phyloP scores from a whole-genome alignment of 2,888 invertebrate species.

The Neoascia interrupta region DNA sequence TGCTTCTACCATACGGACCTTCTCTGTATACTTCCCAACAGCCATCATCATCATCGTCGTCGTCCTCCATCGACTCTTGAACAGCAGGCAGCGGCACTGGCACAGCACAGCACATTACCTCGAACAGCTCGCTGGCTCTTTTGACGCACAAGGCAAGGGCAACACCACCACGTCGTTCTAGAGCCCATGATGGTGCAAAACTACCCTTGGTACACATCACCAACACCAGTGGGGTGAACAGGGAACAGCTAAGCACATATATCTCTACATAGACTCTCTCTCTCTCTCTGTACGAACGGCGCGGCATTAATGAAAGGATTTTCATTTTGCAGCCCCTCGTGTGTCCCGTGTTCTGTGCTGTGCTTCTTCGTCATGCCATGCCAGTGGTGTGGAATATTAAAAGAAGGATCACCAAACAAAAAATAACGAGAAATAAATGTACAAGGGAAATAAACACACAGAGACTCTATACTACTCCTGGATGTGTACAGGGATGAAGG shows the following conservation, averaged over 20 bases:
- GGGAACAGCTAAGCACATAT: slow-evolving; percentile 12
- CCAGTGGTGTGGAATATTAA: slow-evolving; percentile 64
- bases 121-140: slow-evolving; percentile 10
- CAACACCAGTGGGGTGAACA: too few species aligned
- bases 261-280: not conserved
- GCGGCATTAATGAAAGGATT: slow-evolving; percentile 77
- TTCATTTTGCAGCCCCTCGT: slow-evolving; percentile 71
- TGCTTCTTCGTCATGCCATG: slow-evolving; percentile 39
- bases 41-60: not conserved
- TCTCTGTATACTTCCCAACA: not conserved
- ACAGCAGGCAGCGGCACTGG: too few species aligned
- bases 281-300: slow-evolving; percentile 42
- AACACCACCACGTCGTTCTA: too few species aligned
- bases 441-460: slow-evolving; percentile 49
- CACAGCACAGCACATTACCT: too few species aligned
- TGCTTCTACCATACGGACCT: too few species aligned
- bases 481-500: slow-evolving; percentile 53
- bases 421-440: slow-evolving; percentile 9
- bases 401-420: slow-evolving; percentile 56
- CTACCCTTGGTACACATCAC: slow-evolving; percentile 36
- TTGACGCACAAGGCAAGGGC: slow-evolving; percentile 40
- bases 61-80: too few species aligned
- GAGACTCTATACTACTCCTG: too few species aligned
- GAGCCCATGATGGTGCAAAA: slow-evolving; percentile 30
- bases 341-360: not conserved